These are phyloP conservation scores for Diarsia rubi DNA, from an alignment of 2,888 invertebrate genomes.

Conservation along the genomic window DNA sequence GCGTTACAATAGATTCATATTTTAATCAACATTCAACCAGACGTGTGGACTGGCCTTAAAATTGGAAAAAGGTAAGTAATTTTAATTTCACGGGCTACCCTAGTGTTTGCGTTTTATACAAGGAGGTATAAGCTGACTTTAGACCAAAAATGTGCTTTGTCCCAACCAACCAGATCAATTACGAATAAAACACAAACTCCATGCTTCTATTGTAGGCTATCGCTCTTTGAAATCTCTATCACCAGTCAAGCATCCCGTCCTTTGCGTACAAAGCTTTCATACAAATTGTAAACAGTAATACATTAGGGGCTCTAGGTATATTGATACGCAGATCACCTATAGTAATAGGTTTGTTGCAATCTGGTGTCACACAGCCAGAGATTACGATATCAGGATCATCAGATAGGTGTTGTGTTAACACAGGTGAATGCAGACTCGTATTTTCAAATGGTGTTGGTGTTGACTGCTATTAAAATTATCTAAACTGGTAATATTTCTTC, in stretches of 20 bases:
- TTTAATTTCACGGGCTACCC: too few relatives aligned
- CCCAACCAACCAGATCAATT: neutral
- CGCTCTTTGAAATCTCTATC: constrained; percentile 5
- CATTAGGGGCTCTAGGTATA: constrained; percentile 26
- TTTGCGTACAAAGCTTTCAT: constrained; percentile 24
- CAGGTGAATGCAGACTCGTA: neutral
- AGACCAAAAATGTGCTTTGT: neutral
- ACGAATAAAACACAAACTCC: neutral
- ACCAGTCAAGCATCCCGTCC: neutral
- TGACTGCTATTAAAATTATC: neutral
- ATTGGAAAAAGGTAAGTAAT: too few relatives aligned
- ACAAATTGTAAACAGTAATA: constrained; percentile 34
- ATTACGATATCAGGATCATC: neutral
- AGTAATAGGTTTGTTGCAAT: neutral
- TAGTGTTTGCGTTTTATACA: too few relatives aligned
- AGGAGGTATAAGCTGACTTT: neutral
- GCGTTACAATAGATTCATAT: too few relatives aligned
- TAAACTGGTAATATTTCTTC: neutral
- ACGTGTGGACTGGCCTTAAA: too few relatives aligned
- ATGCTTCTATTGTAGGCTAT: constrained; percentile 4
- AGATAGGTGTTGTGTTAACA: neutral
- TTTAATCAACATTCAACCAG: too few relatives aligned
- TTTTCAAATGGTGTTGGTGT: neutral
- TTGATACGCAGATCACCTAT: neutral
- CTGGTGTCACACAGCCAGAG: constrained; percentile 4